These are phyloP conservation scores for Prionailurus viverrinus DNA, from an alignment of 2,113 vertebrate species.

Conservation along the genomic window DNA sequence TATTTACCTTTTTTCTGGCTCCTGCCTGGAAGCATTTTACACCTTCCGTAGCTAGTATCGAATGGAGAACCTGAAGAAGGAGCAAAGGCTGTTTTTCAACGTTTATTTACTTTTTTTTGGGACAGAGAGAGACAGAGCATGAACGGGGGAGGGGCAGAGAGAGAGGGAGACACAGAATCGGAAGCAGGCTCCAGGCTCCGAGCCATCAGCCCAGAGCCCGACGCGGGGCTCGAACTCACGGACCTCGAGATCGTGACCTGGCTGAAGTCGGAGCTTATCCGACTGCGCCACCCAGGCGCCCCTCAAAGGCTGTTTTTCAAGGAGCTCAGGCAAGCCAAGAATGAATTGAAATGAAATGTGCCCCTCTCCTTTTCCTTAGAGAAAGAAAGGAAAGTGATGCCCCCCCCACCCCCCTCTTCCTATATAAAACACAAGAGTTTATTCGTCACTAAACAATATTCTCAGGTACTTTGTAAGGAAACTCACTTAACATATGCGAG, in stretches of 20 bases:
- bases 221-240: too few relatives aligned
- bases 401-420: neutral
- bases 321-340: neutral
- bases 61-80: neutral
- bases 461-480: neutral
- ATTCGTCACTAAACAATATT: neutral
- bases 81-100: neutral
- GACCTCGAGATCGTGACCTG: too few relatives aligned
- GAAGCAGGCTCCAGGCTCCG: too few relatives aligned
- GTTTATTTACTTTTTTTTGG: too few relatives aligned
- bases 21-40: slow-evolving; percentile 73
- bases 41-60: neutral
- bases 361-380: neutral
- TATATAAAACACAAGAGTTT: neutral
- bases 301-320: neutral
- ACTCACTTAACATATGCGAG: neutral
- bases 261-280: too few relatives aligned
- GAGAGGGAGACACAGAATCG: too few relatives aligned
- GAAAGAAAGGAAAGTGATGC: neutral
- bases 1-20: neutral
- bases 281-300: too few relatives aligned
- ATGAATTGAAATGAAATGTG: neutral
- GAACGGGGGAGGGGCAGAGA: too few relatives aligned
- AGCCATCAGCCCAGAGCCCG: too few relatives aligned
- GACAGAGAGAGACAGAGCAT: too few relatives aligned